Evolutionary conservation across 2,113 vertebrate genomes (phyloP).

Genomic region (Syngnathoides biaculeatus): DNA sequence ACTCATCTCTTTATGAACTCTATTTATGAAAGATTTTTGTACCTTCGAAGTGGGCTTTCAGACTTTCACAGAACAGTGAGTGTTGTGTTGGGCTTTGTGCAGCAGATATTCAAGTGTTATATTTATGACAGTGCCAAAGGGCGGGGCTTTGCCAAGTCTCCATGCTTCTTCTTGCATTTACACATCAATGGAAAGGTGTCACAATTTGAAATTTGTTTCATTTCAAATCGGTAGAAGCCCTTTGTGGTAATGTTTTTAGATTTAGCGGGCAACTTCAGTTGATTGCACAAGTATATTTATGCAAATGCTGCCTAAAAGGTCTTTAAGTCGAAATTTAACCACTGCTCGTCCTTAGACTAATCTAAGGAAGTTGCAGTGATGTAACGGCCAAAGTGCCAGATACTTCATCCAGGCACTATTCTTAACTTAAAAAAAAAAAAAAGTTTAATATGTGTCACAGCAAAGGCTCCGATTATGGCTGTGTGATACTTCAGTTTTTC

Average conservation of each 20-base stretch:
- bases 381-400: slow-evolving; percentile 67
- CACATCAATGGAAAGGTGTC: slow-evolving; percentile 33
- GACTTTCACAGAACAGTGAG: slow-evolving; percentile 43
- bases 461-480: too few relatives aligned
- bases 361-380: slow-evolving; percentile 47
- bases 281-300: slow-evolving; percentile 19
- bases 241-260: slow-evolving; percentile 10
- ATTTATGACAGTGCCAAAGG: slow-evolving; percentile 74
- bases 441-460: too few relatives aligned
- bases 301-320: slow-evolving; percentile 11
- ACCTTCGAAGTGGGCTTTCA: slow-evolving; percentile 63
- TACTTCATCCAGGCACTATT: slow-evolving; percentile 9
- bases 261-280: slow-evolving; percentile 15
- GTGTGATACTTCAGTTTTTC: too few relatives aligned
- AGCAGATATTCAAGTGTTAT: slow-evolving; percentile 53
- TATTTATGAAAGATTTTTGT: slow-evolving; percentile 66
- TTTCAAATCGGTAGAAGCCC: slow-evolving; percentile 7
- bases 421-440: slow-evolving; percentile 2
- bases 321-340: slow-evolving; percentile 14
- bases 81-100: slow-evolving; percentile 45
- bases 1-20: slow-evolving; percentile 66
- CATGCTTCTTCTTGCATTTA: slow-evolving; percentile 37
- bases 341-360: slow-evolving; percentile 34
- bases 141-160: slow-evolving; percentile 50
- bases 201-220: slow-evolving; percentile 5